Evolutionary conservation across 2,797 vertebrate species (phyloP), one percentile per base, ranked within the genome.

Genomic region (Fistularia commersonii): DNA sequence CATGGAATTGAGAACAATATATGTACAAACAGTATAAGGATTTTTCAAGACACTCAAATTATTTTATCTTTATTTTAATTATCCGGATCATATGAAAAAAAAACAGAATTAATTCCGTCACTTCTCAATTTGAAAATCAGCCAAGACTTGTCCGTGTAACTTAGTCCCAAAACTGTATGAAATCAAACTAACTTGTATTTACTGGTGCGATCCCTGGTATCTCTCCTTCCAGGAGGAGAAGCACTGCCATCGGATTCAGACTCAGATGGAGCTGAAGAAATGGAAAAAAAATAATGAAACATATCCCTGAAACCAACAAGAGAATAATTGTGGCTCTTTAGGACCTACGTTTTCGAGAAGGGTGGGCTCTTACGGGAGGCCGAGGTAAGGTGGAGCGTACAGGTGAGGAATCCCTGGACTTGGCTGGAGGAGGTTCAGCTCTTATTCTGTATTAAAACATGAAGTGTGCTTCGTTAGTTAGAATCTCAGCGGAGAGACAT

Each of bases 361-460:
- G 57, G 14, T 78, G 51, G 31, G 45, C 45, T 62, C 58, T 79
- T 1, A 66, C 45, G 1, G 80, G 42, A 14, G 87, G 85, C 9
- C 84, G 81, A 13, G 55, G 23, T 63, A 85, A 61, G 0, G 86
- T 87, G 55, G 89, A 81, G 46, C 83, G 89, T 35, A 85, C 11
- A 0, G 88, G 88, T 0, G 90, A 87, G 1, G 88, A 54, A 50
- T 91, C 90, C 7, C 82, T 79, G 14, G 84, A 80, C 65, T 89
- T 91, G 6, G 75, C 37, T 4, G 54, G 44, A 32, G 77, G 80
- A 36, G 73, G 79, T 31, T 90, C 87, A 32, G 79, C 79, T 69
- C 85, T 81, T 0, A 66, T 82, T 77, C 90, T 92, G 61, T 8
- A 14, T 42, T 6, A 37, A 6, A 64, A 35, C 61, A 32, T 45